Conservation (phyloP, 2,888 invertebrate species). For the Callyntrura guangdongensis region DNA sequence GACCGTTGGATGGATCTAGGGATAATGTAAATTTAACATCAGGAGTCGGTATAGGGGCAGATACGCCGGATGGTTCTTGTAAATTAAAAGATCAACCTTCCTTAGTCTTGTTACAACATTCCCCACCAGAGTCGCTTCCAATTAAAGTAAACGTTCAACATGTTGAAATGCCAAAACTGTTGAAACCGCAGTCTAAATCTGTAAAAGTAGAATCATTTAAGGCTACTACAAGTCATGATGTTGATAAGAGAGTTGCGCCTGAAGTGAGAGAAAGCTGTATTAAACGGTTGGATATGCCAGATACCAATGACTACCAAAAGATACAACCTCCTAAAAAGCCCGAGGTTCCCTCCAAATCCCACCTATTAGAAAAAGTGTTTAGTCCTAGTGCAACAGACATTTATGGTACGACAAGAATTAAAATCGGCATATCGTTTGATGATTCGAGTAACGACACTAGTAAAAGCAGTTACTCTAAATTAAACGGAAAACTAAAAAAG, state of each 20-base stretch:
- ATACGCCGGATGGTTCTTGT: conserved; percentile 61
- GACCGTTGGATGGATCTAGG: conserved; percentile 52
- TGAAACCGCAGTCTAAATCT: conserved; percentile 81
- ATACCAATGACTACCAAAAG: conserved; percentile 20
- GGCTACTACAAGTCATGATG: conserved; percentile 75
- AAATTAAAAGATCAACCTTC: conserved; percentile 35
- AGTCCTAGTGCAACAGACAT: conserved; percentile 28
- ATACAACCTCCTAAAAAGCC: conserved; percentile 62
- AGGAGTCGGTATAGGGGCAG: conserved; percentile 41
- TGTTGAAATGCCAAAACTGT: conserved; percentile 83
- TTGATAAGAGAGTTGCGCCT: neutral
- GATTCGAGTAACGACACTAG: conserved; percentile 78
- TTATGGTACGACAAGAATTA: conserved; percentile 75
- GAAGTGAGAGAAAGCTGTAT: neutral
- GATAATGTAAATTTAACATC: conserved; percentile 66
- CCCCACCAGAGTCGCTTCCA: conserved; percentile 64
- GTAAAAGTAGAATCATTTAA: conserved; percentile 79
- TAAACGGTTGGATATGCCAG: neutral
- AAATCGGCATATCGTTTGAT: conserved; percentile 76
- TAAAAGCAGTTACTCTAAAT: conserved; percentile 36
- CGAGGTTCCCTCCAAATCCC: conserved; percentile 73
- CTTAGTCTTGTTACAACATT: conserved; percentile 35
- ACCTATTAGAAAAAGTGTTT: conserved; percentile 57
- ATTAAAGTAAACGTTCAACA: conserved; percentile 84
- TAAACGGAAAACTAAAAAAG: conserved; percentile 79